Evolutionary conservation across 92 coral and sea anemone species (phyloP).

Genomic region (Zoanthus solanderi): DNA sequence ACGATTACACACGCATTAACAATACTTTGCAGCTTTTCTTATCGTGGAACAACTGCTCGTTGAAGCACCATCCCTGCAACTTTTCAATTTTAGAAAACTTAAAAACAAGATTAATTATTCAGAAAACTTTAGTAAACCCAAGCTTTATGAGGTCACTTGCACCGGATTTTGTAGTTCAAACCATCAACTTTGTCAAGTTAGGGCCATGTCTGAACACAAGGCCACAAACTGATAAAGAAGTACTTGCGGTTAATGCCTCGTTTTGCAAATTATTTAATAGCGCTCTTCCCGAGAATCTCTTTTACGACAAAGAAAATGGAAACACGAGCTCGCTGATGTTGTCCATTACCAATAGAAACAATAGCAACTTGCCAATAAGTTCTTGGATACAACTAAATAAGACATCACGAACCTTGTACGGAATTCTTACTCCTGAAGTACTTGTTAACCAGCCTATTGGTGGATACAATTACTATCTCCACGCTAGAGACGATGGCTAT

Average conservation of each 20-base stretch:
- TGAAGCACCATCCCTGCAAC: constrained; percentile 49
- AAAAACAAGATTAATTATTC: constrained; percentile 20
- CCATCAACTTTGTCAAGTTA: constrained; percentile 13
- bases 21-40: not conserved
- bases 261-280: constrained; percentile 25
- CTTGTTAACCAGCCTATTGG: constrained; percentile 23
- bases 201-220: constrained; percentile 61
- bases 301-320: constrained; percentile 60
- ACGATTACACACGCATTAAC: not conserved
- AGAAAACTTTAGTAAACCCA: constrained; percentile 25
- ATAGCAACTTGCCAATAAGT: constrained; percentile 23
- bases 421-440: constrained; percentile 44
- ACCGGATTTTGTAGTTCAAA: constrained; percentile 50
- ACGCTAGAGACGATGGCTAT: constrained; percentile 47
- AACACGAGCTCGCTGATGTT: constrained; percentile 35
- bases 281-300: constrained; percentile 42
- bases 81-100: constrained; percentile 27
- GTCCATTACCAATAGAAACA: constrained; percentile 22
- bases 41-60: constrained; percentile 59
- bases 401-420: constrained; percentile 41
- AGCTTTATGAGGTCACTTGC: constrained; percentile 43
- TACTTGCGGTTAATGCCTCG: constrained; percentile 35
- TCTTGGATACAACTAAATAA: constrained; percentile 59
- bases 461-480: constrained; percentile 38
- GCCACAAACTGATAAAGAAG: constrained; percentile 7